A percentile compares a stretch with the other conserved stretches of the same genome.
phyloP scores from a whole-genome alignment of 92 coral and sea anemone species.

The Muricea muricata region DNA sequence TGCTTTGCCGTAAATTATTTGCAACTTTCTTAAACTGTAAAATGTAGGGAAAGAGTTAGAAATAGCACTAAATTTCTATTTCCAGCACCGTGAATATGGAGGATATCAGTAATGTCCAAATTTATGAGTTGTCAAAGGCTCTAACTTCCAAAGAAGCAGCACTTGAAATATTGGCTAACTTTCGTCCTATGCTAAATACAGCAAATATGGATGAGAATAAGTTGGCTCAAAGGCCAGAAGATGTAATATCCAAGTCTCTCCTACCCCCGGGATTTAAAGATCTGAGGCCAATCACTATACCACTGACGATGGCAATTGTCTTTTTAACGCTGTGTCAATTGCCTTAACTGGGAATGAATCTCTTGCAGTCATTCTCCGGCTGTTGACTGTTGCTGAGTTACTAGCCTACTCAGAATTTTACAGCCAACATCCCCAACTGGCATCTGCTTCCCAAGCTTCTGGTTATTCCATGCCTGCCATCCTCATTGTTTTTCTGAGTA shows the following conservation, averaged over 20 bases:
- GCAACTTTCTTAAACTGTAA: no score
- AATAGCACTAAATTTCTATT: no score
- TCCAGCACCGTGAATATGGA: no score
- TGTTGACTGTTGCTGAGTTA: conserved; percentile 47
- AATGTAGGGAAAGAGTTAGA: no score
- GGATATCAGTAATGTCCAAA: no score
- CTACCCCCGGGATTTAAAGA: neutral
- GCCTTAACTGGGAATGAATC: conserved; percentile 43
- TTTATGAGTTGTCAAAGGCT: no score
- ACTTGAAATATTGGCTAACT: no score
- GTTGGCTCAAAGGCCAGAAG: no score
- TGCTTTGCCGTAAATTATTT: no score
- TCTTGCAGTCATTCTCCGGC: conserved; percentile 42
- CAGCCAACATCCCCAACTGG: conserved; percentile 38
- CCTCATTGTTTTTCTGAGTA: neutral
- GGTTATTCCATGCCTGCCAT: neutral
- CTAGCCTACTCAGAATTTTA: conserved; percentile 53
- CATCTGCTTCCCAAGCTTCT: neutral
- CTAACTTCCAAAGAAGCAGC: no score
- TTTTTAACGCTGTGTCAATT: conserved; percentile 38
- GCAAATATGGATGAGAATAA: no score
- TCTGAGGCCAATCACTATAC: neutral
- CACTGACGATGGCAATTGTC: conserved; percentile 2
- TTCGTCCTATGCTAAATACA: no score
- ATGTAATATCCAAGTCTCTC: neutral